Base-by-base conservation (phyloP, 2,113 vertebrate genomes). In the Vanacampus margaritifer region DNA sequence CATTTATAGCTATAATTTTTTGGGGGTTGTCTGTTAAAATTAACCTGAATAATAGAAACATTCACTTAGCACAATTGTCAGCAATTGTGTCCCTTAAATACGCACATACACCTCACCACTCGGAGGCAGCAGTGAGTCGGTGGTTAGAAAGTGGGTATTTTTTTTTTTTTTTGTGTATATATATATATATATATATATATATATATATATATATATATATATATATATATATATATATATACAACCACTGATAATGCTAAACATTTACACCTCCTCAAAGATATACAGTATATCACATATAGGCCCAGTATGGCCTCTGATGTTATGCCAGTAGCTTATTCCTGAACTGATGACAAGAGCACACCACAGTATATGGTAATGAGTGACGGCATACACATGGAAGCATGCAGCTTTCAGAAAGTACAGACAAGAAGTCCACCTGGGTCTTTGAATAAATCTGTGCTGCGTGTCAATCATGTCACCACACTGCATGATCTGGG, bases 401-500 rank as follows among this genome's bases (percentile, higher is more conserved):
- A 36, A n/a, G 71, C 79, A 24, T 57, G 75, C 67, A 43, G 76
- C 72, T 79, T 72, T 69, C 56, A 76, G 56, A 73, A 66, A 43
- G 36, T 46, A 68, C 71, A 72, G 74, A 72, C 63, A 69, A 64
- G 32, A 80, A 64, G 51, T 73, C 74, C 84, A 84, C 81, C 79
- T 83, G 79, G 65, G 75, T 74, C 63, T 81, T 53, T 75, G 84
- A 83, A 80, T 83, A 81, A 79, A 80, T 88, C 77, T 74, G 68
- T 81, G 35, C 69, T 3, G 23, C 9, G 36, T 80, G 81, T 84
- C 87, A 87, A 67, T 88, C 80, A 78, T 37, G 64, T 77, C 24
- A 14, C 60, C 39, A 65, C 67, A 72, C 74, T 67, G 64, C 21
- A 2, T 80, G 78, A 87, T 83, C 76, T 79, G 71, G 80, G 41